phyloP scores from a whole-genome alignment of 1,140 invertebrate genomes.

The Alviniconcha marisindica region DNA sequence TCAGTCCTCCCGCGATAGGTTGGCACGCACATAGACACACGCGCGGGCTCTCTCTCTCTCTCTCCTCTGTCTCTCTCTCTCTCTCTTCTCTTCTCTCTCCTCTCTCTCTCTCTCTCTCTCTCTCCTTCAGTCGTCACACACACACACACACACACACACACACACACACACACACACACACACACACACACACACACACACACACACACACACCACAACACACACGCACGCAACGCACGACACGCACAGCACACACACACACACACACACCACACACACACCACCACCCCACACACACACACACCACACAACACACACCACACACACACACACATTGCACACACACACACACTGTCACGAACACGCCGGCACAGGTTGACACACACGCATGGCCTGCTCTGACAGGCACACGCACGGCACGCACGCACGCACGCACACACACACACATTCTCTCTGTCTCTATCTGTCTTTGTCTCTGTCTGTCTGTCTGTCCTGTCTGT shows the following conservation, averaged over 20 bases:
- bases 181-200: background rate
- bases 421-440: background rate
- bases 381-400: background rate
- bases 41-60: too few species aligned
- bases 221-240: slow-evolving; percentile 17
- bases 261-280: slow-evolving; percentile 13
- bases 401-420: slow-evolving; percentile 4
- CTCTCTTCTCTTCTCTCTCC: background rate
- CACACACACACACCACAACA: background rate
- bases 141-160: background rate
- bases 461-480: background rate
- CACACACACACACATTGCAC: slow-evolving; percentile 3
- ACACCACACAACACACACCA: background rate
- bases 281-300: slow-evolving; percentile 1
- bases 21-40: too few species aligned
- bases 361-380: background rate
- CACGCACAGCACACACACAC: too few species aligned
- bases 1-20: too few species aligned
- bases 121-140: background rate
- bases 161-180: background rate
- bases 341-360: slow-evolving; percentile 8
- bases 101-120: slow-evolving; percentile 8
- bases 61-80: background rate
- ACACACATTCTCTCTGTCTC: background rate
- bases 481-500: too few species aligned